Evolutionary conservation across 1,140 invertebrate species (phyloP).

Genomic region (Drosophila asahinai): DNA sequence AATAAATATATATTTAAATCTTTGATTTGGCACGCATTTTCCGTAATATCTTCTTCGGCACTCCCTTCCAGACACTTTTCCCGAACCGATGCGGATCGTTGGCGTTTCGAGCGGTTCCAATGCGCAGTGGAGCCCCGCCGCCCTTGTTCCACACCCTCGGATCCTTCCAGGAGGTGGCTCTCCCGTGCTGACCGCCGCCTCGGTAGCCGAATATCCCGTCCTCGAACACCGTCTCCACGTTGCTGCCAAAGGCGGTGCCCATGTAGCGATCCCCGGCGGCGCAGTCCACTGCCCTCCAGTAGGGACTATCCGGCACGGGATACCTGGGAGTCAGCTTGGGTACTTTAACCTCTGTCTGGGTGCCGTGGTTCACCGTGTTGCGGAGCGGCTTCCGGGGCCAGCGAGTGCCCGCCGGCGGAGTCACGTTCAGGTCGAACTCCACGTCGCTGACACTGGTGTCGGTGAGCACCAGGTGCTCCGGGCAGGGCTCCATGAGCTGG

Average conservation of each 20-base stretch:
- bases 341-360: slow-evolving; percentile 51
- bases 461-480: slow-evolving; percentile 58
- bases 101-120: no score
- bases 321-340: slow-evolving; percentile 20
- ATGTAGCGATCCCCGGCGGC: slow-evolving; percentile 61
- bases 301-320: slow-evolving; percentile 24
- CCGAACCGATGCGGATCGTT: no score
- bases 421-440: slow-evolving; percentile 71
- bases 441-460: slow-evolving; percentile 73
- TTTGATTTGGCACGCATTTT: neutral
- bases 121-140: no score
- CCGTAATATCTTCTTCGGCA: neutral
- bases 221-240: slow-evolving; percentile 51
- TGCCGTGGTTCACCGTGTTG: slow-evolving; percentile 36
- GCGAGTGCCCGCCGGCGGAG: slow-evolving; percentile 50
- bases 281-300: slow-evolving; percentile 45
- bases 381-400: neutral
- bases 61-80: neutral
- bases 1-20: neutral
- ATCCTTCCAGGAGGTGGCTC: neutral
- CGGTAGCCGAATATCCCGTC: slow-evolving; percentile 51
- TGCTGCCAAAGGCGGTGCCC: slow-evolving; percentile 50
- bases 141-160: no score
- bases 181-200: slow-evolving; percentile 50
- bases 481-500: slow-evolving; percentile 28